Base-by-base conservation (phyloP, 2,888 invertebrate species). In the Brachypalpus laphriformis region DNA sequence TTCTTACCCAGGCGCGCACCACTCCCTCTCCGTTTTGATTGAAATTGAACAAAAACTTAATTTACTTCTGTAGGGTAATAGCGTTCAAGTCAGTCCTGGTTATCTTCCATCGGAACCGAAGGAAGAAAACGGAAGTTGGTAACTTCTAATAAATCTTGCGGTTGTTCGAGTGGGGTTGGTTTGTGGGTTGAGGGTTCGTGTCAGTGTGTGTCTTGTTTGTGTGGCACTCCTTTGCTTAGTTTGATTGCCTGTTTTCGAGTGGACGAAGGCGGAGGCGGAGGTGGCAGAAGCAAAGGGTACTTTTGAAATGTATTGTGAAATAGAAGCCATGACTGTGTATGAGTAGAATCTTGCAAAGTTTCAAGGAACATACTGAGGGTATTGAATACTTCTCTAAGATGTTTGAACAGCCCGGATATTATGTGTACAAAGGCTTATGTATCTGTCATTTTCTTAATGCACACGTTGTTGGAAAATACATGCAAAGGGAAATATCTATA, bases 401-500 rank as follows among this genome's bases (percentile, higher is more conserved):
- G 83, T 74, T 70, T 14, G 20, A 54, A 28, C 22, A 65, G 63
- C 68, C 56, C 56, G 74, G 68, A 56, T 70, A 78, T 83, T 80
- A 75, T 83, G 74, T 80, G 74, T 80, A 80, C 80, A 75, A 71
- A 80, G 74, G 28, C 57, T 65, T 80, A 83, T 80, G 83, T 83
- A 83, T 78, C 68, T 78, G 78, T 75, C 83, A 83, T 83, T 80
- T 82, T 83, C 80, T 80, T 83, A 83, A 74, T 82, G 82, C 82
- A 80, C 68, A 80, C 72, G 71, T 77, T 82, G 74, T 74, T 66
- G 57, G 66, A 42, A 63, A 61, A 68, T 18, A 31, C 31, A 34
- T 34, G 9, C 34, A 34, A 49, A 51, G 68, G 45, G 14, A 42
- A 20, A 25, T 47, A 49, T 65, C 8, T 47, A 6, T 72, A 31